phyloP scores from a whole-genome alignment of 2,888 invertebrate species.

The Caprella mutica region DNA sequence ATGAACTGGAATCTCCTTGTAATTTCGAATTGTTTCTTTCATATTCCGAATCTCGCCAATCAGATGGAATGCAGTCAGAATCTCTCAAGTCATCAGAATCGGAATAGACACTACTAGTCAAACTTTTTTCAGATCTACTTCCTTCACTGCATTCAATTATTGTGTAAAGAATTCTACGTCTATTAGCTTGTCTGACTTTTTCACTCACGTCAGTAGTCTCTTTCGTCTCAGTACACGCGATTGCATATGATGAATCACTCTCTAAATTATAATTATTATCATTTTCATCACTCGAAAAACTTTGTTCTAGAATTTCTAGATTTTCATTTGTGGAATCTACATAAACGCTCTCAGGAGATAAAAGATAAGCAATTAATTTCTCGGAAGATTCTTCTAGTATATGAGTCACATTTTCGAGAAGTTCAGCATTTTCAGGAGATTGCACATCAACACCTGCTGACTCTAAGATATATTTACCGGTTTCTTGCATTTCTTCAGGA shows the following conservation, averaged over 20 bases:
- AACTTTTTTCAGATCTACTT: conserved; percentile 22
- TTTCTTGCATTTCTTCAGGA: conserved; percentile 10
- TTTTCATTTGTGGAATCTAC: no score
- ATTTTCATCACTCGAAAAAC: neutral
- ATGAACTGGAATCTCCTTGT: conserved; percentile 18
- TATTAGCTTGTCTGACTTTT: no score
- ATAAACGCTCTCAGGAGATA: conserved; percentile 6
- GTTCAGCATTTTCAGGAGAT: conserved; percentile 3
- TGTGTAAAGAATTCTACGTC: conserved; percentile 15
- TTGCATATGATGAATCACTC: neutral
- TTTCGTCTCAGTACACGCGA: no score
- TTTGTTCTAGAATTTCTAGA: no score
- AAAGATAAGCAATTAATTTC: conserved; percentile 9
- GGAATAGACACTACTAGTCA: conserved; percentile 10
- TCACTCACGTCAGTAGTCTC: no score
- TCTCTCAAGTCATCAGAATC: conserved; percentile 11
- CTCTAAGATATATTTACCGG: conserved; percentile 5
- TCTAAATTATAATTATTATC: neutral
- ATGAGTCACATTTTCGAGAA: conserved; percentile 11
- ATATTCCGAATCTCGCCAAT: conserved; percentile 27
- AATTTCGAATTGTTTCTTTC: conserved; percentile 9
- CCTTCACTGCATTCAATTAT: conserved; percentile 32
- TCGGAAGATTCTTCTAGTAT: conserved; percentile 16
- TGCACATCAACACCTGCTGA: conserved; percentile 10
- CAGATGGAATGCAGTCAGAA: conserved; percentile 25